These are phyloP conservation scores for Corapipo altera DNA, from an alignment of 2,113 vertebrate species.

Conservation along the genomic window DNA sequence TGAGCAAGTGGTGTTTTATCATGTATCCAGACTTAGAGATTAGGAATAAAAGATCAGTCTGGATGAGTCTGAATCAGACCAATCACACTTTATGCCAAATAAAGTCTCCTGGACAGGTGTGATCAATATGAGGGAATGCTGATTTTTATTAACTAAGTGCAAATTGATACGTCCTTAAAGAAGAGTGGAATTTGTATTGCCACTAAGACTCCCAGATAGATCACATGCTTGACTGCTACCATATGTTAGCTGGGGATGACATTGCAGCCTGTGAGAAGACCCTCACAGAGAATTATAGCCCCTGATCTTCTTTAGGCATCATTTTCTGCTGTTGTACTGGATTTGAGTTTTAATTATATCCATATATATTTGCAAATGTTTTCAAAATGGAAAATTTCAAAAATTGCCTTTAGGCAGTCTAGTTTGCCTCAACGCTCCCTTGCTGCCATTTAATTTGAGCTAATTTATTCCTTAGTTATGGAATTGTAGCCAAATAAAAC, in stretches of 20 bases:
- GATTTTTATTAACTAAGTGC: constrained; percentile 53
- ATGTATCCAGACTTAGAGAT: neutral
- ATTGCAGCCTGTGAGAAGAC: neutral
- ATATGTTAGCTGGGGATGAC: constrained; percentile 66
- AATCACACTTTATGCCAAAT: neutral
- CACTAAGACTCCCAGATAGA: constrained; percentile 71
- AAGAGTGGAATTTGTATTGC: constrained; percentile 32
- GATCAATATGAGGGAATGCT: constrained; percentile 48
- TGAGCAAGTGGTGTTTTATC: neutral
- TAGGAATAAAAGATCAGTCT: constrained; percentile 4
- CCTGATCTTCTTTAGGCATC: neutral
- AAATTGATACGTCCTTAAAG: neutral
- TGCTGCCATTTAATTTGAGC: neutral
- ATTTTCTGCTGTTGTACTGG: neutral
- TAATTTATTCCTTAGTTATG: neutral
- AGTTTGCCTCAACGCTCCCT: neutral
- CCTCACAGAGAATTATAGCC: neutral
- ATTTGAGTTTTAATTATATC: neutral
- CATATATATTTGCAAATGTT: neutral
- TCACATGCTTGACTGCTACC: constrained; percentile 72
- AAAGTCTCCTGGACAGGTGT: neutral
- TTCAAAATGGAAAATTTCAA: neutral
- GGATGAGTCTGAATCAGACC: neutral
- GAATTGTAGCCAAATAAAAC: neutral
- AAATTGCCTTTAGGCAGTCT: neutral